Evolutionary conservation across 2,797 vertebrate genomes (phyloP).

Genomic region (Acrossocheilus wenchowensis): DNA sequence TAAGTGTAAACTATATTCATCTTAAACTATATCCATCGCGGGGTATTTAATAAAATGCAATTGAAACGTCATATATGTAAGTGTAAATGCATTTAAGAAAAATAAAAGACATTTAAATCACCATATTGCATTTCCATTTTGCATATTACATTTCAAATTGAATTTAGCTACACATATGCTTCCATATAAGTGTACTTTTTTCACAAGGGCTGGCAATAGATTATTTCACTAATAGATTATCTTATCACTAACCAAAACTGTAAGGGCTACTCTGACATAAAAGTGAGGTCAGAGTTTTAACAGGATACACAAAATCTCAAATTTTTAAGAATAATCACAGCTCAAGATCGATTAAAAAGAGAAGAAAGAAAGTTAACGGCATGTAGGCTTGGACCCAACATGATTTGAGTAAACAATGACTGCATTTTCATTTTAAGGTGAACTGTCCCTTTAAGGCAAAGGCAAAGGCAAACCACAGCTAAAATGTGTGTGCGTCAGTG

Average conservation of each 20-base stretch:
- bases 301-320: not conserved
- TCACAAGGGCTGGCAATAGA: too few species aligned
- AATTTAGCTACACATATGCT: too few species aligned
- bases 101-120: too few species aligned
- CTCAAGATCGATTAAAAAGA: not conserved
- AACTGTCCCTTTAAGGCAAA: constrained; percentile 14
- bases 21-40: too few species aligned
- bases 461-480: not conserved
- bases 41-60: too few species aligned
- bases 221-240: not conserved
- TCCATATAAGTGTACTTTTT: too few species aligned
- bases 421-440: not conserved
- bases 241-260: not conserved
- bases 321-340: not conserved
- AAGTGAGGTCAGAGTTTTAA: not conserved
- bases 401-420: not conserved
- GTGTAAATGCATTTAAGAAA: too few species aligned
- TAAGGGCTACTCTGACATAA: not conserved
- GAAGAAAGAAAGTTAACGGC: not conserved
- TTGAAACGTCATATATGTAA: too few species aligned
- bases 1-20: too few species aligned
- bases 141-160: too few species aligned
- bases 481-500: not conserved
- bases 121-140: too few species aligned
- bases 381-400: not conserved